These are phyloP conservation scores for Atethmia centrago DNA, from an alignment of 2,888 invertebrate species.

Conservation along the genomic window DNA sequence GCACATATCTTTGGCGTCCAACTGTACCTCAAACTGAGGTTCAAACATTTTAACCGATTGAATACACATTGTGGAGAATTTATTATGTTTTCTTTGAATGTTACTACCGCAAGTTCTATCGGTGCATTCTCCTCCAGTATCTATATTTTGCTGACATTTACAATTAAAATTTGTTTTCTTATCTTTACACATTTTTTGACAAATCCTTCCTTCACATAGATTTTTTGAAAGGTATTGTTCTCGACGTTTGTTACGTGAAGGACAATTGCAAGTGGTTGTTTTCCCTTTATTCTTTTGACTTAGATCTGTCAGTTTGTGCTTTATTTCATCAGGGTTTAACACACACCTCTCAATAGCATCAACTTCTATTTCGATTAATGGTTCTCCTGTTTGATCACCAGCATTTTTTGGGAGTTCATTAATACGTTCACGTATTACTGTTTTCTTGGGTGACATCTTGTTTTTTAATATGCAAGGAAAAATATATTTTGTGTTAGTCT, in stretches of 20 bases:
- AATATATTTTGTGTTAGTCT: neutral
- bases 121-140: constrained; percentile 61
- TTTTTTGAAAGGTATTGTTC: constrained; percentile 11
- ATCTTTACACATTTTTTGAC: constrained; percentile 40
- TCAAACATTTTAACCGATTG: neutral
- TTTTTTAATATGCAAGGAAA: neutral
- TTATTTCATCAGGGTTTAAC: constrained; percentile 69
- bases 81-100: neutral
- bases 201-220: constrained; percentile 37
- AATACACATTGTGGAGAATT: constrained; percentile 6
- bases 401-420: constrained; percentile 21
- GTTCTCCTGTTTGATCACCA: constrained; percentile 48
- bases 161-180: constrained; percentile 63
- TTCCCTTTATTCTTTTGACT: constrained; percentile 1
- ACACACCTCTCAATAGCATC: constrained; percentile 63
- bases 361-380: constrained; percentile 71
- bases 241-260: constrained; percentile 48
- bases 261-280: constrained; percentile 57
- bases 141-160: constrained; percentile 57
- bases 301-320: constrained; percentile 58
- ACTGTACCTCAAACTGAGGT: constrained; percentile 66
- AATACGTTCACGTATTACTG: neutral
- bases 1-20: constrained; percentile 72
- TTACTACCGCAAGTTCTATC: constrained; percentile 65
- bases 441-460: neutral